Conservation (phyloP, 2,113 vertebrate species). For the Cottus gobio region DNA sequence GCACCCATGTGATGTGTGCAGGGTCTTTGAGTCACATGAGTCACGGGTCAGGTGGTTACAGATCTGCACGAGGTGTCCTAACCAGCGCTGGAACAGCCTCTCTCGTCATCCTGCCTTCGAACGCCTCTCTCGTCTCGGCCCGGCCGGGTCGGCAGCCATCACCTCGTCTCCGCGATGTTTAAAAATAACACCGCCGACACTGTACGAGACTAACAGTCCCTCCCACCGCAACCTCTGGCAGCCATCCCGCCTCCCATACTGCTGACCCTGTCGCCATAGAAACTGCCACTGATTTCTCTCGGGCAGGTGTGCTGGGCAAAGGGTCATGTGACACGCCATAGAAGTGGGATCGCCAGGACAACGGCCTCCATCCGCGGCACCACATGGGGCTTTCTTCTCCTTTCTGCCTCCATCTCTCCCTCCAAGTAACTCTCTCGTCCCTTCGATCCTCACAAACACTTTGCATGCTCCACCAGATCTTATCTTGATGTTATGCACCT, state of each 20-base stretch:
- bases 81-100: background rate
- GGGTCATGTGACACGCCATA: slow-evolving; percentile 82
- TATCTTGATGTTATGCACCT: slow-evolving; percentile 24
- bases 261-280: slow-evolving; percentile 86
- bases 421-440: slow-evolving; percentile 23
- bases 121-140: slow-evolving; percentile 30
- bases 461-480: slow-evolving; percentile 28
- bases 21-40: slow-evolving; percentile 23
- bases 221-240: slow-evolving; percentile 77
- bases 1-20: background rate
- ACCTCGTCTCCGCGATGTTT: slow-evolving; percentile 69
- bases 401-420: slow-evolving; percentile 28
- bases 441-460: slow-evolving; percentile 6
- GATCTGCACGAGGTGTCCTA: slow-evolving; percentile 18
- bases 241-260: slow-evolving; percentile 66
- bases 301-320: slow-evolving; percentile 85
- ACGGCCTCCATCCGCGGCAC: slow-evolving; percentile 71
- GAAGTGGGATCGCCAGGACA: slow-evolving; percentile 80
- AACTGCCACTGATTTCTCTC: slow-evolving; percentile 83
- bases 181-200: slow-evolving; percentile 80
- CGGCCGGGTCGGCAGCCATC: slow-evolving; percentile 47
- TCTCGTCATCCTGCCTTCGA: background rate
- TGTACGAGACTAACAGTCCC: slow-evolving; percentile 66
- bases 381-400: slow-evolving; percentile 66
- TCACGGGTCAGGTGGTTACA: slow-evolving; percentile 47